Base-by-base conservation (phyloP, 2,888 invertebrate species). In the Habrosyne pyritoides region DNA sequence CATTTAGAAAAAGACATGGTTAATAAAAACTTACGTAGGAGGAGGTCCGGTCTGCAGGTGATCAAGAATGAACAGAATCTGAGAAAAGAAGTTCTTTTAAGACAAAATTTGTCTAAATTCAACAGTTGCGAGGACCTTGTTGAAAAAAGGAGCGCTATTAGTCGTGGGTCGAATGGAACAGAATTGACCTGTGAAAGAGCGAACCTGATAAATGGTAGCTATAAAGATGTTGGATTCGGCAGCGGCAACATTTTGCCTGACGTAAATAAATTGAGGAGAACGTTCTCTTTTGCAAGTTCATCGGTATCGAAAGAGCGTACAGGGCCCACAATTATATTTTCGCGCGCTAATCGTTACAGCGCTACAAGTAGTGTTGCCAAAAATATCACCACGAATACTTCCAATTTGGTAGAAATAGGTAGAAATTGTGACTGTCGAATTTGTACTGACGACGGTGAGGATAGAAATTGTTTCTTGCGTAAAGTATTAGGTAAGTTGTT, bases 391-490 rank as follows among this genome's bases (percentile, higher is more conserved):
- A 69, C 74, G 61, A 72, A 81, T 70, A 75, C 82, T 84, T 84
- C 85, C 80, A 81, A 75, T 80, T 63, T 67, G 64, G 75, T 88
- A 83, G 85, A 76, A 57, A 64, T 79, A 77, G 78, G 77, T 81
- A 85, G 78, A 67, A 73, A 75, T 68, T 91, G 91, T 83, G 83
- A 87, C 68, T 92, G 91, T 86, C 84, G 81, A 64, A 87, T 90
- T 73, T 91, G 91, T 86, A 83, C 70, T 46, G 85, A 84, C 48
- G 77, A 74, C 12, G 74, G 59, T 12, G 72, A 65, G 49, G 70
- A 73, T 58, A 68, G 61, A 30, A 73, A 67, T 56, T 81, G 81
- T 62, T 76, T 81, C 60, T 68, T 84, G 61, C 74, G 79, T 71
- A 85, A 79, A 55, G 70, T 81, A 58, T 63, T 89, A 61, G 79